Evolutionary conservation across 92 coral and sea anemone genomes (phyloP), one percentile per base, ranked within the genome.

Genomic region (Phymanthus crucifer): DNA sequence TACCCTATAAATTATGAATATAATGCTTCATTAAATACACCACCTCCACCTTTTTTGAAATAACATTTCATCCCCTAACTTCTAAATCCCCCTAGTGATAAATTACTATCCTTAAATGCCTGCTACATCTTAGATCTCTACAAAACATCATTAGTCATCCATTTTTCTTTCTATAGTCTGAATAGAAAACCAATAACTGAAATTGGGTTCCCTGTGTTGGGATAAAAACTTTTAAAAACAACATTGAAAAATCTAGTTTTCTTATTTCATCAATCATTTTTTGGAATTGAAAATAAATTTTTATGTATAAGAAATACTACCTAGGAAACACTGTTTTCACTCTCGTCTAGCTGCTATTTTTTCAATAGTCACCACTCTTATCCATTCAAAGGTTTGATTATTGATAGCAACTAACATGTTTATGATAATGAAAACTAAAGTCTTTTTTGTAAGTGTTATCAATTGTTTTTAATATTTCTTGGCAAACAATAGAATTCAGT

Each of bases 341-440:
- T 54, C 64, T 61, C 68, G 10, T 61, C 29, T 13, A 54, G 27
- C 0, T 2, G 2, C 23, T 54, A 3, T 27, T 54, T 13, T 54
- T 54, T 19, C 64, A 54, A 54, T 6, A 33, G 24, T 24, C 32
- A 24, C 68, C 68, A 61, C 19, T 18, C 29, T 27, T 61, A 29
- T 61, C 35, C 33, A 61, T 61, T 61, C 68, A 61, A 18, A 26
- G 68, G 68, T 61, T 24, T 24, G 36, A 24, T 26, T 26, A 61
- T 61, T 61, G 68, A 61, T 61, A 61, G 68, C 68, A 61, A 26
- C 19, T 61, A 34, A 61, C 68, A 61, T 24, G 33, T 61, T 61
- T 10, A 61, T 61, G 13, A 8, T 9, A 61, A 29, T 61, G 2
- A 26, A 54, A 54, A 54, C 34, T 24, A 61, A 27, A 5, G 68